These are phyloP conservation scores for Mustela lutreola DNA, from an alignment of 2,113 vertebrate genomes.

Conservation along the genomic window DNA sequence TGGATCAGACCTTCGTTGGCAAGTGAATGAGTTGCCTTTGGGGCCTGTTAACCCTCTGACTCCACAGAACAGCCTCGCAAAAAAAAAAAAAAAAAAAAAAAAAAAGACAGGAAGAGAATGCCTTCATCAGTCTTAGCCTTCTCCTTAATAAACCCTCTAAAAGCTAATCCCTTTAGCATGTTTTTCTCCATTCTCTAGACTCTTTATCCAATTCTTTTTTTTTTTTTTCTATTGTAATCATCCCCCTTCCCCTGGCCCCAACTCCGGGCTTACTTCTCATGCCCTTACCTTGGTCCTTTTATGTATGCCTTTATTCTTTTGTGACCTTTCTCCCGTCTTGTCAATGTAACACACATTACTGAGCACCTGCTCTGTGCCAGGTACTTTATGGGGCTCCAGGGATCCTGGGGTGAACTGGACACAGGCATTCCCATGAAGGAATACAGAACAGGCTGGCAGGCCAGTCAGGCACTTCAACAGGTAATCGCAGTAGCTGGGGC, in stretches of 20 bases:
- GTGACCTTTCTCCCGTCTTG: not conserved
- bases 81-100: not conserved
- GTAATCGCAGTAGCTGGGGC: not conserved
- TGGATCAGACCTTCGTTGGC: not conserved
- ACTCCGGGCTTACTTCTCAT: not conserved
- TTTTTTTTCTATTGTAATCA: not conserved
- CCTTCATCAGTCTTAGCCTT: not conserved
- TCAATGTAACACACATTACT: not conserved
- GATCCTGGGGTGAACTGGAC: not conserved
- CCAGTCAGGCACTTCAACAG: not conserved
- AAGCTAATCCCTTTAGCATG: not conserved
- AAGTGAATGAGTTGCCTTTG: conserved; percentile 44
- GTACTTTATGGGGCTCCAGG: not conserved
- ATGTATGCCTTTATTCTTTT: not conserved
- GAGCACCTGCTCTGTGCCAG: not conserved
- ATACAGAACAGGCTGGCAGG: not conserved
- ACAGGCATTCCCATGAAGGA: not conserved
- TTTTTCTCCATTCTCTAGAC: not conserved
- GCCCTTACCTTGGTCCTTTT: not conserved
- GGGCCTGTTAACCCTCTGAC: not conserved
- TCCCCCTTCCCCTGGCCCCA: not conserved
- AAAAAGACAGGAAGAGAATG: not conserved
- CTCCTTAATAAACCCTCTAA: not conserved
- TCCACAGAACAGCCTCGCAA: not conserved
- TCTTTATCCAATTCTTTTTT: conserved; percentile 19